Base-by-base conservation (phyloP, 1,140 invertebrate species). In the Pseudachorutes palmiensis region DNA sequence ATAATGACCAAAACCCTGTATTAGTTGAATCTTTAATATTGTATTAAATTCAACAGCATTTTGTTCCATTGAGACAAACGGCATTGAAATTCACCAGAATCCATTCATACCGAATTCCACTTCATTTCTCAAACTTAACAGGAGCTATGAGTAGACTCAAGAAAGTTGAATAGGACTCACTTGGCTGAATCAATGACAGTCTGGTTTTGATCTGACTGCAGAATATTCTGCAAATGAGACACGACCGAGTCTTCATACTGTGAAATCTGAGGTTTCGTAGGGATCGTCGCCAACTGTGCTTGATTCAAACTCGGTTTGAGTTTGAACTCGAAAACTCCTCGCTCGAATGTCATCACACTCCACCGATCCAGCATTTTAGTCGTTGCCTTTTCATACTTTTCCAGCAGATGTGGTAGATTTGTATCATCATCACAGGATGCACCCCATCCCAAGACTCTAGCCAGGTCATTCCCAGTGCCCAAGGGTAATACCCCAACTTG, bases 301-400 rank as follows among this genome's bases (percentile, higher is more conserved):
- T 68, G 64, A 24, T 51, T 57, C 9, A 74, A 51, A 26, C 65
- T 62, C 3, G 67, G 69, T 31, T 71, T 70, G 19, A 75, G 68
- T 14, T n/a, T n/a, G n/a, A n/a, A n/a, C n/a, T n/a, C n/a, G n/a
- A 69, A 36, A 12, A 66, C 63, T n/a, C 72, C 72, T 49, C 71
- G 55, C 48, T 75, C 72, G 75, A 92, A 95, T 1, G 91, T 90
- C 91, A 94, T 90, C 75, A 94, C 90, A 75, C 91, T 92, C 91
- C 92, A 94, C 70, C 86, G 87, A 79, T 98, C 94, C 31, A 98
- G 81, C 88, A 97, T 95, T 81, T 96, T 97, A 48, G 92, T 94
- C 70, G 92, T 89, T 9, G 94, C 92, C 73, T 91, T 87, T 80
- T 97, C 94, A 76, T 97, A 93, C 68, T 91, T 88, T 75, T 97